Conservation (phyloP, 1,140 invertebrate species). For the Sinonovacula constricta region DNA sequence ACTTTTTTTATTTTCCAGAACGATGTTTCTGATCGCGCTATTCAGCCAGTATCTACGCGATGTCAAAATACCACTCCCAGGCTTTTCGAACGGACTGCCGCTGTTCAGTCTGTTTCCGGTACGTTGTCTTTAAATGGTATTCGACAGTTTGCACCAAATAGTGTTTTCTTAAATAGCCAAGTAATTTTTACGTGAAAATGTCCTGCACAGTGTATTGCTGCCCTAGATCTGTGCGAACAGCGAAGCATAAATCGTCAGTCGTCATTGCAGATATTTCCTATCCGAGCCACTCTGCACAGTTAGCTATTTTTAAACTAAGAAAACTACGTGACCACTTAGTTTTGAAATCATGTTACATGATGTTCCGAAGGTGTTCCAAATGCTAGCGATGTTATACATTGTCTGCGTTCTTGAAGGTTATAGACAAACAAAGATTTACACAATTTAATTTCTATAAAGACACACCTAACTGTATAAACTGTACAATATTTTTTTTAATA, state of each 20-base stretch:
- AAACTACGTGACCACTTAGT: no score
- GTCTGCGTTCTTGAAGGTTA: not conserved
- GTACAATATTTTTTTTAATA: not conserved
- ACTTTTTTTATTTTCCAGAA: slow-evolving; percentile 2
- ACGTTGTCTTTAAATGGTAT: not conserved
- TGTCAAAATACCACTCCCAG: not conserved
- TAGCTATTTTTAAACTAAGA: no score
- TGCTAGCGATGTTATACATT: not conserved
- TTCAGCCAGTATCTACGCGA: slow-evolving; percentile 19
- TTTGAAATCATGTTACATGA: no score
- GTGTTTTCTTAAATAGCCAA: not conserved
- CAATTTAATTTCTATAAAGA: not conserved
- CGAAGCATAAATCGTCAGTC: no score
- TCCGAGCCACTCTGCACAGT: no score
- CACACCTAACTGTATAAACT: not conserved
- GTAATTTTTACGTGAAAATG: not conserved
- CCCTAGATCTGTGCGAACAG: no score
- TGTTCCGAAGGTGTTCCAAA: not conserved
- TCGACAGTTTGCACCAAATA: not conserved
- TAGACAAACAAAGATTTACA: not conserved
- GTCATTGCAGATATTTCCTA: no score
- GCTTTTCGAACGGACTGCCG: not conserved
- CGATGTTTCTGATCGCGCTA: slow-evolving; percentile 7
- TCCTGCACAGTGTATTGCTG: not conserved
- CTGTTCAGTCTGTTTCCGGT: slow-evolving; percentile 23